Conservation (phyloP, 2,888 invertebrate genomes). For the Protophormia terraenovae region DNA sequence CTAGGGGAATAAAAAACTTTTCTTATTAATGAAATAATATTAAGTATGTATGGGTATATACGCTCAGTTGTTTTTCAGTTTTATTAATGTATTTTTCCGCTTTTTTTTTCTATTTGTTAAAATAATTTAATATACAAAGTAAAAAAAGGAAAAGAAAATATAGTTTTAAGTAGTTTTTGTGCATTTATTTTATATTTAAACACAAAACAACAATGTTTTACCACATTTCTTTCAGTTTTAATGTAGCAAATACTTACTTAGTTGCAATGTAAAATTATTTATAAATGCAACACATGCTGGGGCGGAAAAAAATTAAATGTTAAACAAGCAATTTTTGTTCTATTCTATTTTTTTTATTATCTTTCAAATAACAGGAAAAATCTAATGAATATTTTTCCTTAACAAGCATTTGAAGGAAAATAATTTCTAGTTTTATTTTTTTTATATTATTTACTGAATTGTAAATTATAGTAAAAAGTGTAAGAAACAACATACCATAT, state of each 20-base stretch:
- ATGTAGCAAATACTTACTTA: neutral
- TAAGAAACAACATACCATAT: too few species aligned
- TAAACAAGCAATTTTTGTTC: neutral
- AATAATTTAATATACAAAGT: neutral
- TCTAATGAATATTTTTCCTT: conserved; percentile 12
- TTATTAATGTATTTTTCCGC: neutral
- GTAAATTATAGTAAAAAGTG: neutral
- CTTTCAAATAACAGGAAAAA: neutral
- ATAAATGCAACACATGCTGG: conserved; percentile 23
- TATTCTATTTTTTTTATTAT: neutral
- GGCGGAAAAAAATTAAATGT: neutral
- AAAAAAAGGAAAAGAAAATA: neutral
- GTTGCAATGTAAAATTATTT: neutral
- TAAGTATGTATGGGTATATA: too few species aligned
- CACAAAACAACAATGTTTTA: neutral
- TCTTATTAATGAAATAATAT: neutral
- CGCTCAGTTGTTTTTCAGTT: neutral
- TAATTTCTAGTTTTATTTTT: neutral
- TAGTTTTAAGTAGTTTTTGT: neutral
- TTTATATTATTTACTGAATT: neutral
- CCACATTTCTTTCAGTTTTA: neutral
- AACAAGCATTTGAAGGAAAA: neutral
- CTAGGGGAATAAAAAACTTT: neutral
- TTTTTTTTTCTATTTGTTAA: neutral
- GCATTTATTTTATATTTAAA: neutral